phyloP scores from a whole-genome alignment of 2,113 vertebrate genomes.

The Bungarus multicinctus region DNA sequence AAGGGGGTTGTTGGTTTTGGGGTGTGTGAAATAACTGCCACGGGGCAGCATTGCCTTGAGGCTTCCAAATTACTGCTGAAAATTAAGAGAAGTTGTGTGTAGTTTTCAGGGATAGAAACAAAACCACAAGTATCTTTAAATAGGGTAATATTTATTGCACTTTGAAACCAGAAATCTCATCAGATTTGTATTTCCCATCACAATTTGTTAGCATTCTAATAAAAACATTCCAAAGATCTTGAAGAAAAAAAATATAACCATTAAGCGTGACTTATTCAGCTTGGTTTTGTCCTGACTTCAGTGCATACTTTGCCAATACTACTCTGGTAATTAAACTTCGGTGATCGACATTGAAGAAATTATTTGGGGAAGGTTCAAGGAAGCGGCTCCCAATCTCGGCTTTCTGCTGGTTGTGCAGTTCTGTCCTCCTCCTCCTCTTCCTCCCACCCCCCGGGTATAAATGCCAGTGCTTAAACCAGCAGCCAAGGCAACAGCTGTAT shows the following conservation, averaged over 20 bases:
- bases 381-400: neutral
- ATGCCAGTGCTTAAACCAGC: neutral
- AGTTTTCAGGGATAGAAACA: neutral
- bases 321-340: neutral
- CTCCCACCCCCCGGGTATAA: neutral
- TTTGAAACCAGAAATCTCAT: neutral
- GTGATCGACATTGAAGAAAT: neutral
- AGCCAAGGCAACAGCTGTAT: neutral
- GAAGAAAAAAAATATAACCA: neutral
- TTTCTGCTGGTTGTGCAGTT: neutral
- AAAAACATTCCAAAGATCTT: slow-evolving; percentile 10
- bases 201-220: slow-evolving; percentile 4
- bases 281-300: neutral
- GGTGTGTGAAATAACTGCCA: neutral
- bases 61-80: neutral
- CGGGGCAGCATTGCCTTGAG: neutral
- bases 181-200: neutral
- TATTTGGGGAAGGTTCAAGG: neutral
- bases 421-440: neutral
- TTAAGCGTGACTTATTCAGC: neutral
- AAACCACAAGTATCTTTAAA: neutral
- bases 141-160: slow-evolving; percentile 14
- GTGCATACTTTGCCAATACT: too few species aligned
- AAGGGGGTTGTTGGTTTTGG: neutral
- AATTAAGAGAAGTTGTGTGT: neutral